Base-by-base conservation (phyloP, 2,888 invertebrate species). In the Corbicula japonica region DNA sequence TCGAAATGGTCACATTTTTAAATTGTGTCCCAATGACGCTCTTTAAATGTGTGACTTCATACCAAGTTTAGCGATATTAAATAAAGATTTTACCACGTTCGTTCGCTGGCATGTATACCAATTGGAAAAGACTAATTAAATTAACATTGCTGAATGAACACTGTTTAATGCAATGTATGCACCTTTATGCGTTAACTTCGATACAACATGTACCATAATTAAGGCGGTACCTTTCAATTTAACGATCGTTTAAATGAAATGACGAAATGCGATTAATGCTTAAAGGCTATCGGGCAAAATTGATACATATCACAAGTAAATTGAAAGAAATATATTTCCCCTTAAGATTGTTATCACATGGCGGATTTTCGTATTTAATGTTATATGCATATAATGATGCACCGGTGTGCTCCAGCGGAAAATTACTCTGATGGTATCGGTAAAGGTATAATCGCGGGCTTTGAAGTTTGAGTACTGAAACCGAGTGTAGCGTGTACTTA, bases 331-430 rank as follows among this genome's bases (percentile, higher is more conserved):
- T 66, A 35, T 8, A 44, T 26, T 30, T 30, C 6, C 28, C n/a
- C n/a, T 21, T 34, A 26, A 34, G 21, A 3, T 52, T 28, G 26
- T 8, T n/a, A 54, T 54, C 38, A 30, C n/a, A 8, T 5, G 54
- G 18, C 23, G 18, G 26, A 35, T 63, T 4, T 28, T 35, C 41
- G 41, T 18, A 54, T 54, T 28, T 54, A 54, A 54, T 12, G 58
- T 21, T 34, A 26, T 28, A 54, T 54, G 28, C 38, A 38, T 52
- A 28, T 66, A 66, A 66, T 66, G 66, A 66, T 66, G 66, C 66
- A 54, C 66, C 41, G 41, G 54, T 41, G 54, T 30, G 41, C 30
- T 52, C 54, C 41, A 48, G 54, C 32, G 48, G 62, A 30, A 62
- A 62, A 62, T 26, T 12, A n/a, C 12, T 18, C n/a, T 23, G 54